Conservation (phyloP, 2,888 invertebrate species). For the Drosophila anomelani region DNA sequence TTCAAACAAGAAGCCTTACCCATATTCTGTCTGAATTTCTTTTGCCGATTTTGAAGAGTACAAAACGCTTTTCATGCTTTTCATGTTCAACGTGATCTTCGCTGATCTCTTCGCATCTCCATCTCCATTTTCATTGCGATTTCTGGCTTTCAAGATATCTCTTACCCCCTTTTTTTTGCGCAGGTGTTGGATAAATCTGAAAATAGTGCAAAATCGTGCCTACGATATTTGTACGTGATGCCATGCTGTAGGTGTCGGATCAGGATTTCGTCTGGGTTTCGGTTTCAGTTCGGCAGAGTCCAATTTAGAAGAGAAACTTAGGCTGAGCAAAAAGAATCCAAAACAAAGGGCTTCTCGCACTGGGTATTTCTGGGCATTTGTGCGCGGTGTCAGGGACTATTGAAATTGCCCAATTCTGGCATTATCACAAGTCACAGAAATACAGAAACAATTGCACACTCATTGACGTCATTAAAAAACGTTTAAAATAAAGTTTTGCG, state of each 20-base stretch:
- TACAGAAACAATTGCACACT: slow-evolving; percentile 36
- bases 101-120: slow-evolving; percentile 51
- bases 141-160: slow-evolving; percentile 15
- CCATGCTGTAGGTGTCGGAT: slow-evolving; percentile 82
- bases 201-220: slow-evolving; percentile 84
- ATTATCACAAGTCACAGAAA: slow-evolving; percentile 38
- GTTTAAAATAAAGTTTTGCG: slow-evolving; percentile 81
- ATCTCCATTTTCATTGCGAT: slow-evolving; percentile 41
- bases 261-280: slow-evolving; percentile 35
- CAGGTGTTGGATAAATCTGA: slow-evolving; percentile 83
- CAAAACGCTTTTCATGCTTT: slow-evolving; percentile 71
- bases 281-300: slow-evolving; percentile 45
- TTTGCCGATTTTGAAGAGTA: background rate
- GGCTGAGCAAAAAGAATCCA: slow-evolving; percentile 57
- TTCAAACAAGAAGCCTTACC: slow-evolving; percentile 27
- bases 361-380: slow-evolving; percentile 56
- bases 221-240: slow-evolving; percentile 84
- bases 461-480: slow-evolving; percentile 79
- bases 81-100: slow-evolving; percentile 74
- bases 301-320: slow-evolving; percentile 49
- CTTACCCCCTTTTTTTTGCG: slow-evolving; percentile 55
- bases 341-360: slow-evolving; percentile 51
- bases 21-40: slow-evolving; percentile 34
- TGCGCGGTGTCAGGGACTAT: slow-evolving; percentile 62
- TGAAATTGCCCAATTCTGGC: slow-evolving; percentile 68